Percentiles rank a stretch among this genome's conserved stretches.
phyloP scores from a whole-genome alignment of 2,797 vertebrate species.

The Varecia variegata region DNA sequence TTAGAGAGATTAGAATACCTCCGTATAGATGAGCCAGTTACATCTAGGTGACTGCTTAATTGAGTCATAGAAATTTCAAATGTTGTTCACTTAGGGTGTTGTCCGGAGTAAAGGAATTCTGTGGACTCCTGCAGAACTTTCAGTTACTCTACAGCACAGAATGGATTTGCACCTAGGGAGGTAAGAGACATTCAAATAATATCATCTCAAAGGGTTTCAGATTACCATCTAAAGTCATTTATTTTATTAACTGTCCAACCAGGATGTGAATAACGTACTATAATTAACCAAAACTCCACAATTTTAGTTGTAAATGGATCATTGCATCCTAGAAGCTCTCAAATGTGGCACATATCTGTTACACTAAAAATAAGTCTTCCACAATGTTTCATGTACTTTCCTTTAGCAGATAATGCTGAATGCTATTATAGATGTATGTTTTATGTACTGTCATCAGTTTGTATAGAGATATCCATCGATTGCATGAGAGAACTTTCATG shows the following conservation, averaged over 20 bases:
- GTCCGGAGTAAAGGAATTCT: neutral
- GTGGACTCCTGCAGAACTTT: neutral
- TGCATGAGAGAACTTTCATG: conserved; percentile 37
- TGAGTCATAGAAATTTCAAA: conserved; percentile 21
- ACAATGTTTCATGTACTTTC: neutral
- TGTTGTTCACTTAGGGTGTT: neutral
- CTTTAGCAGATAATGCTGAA: conserved; percentile 17
- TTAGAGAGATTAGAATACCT: neutral
- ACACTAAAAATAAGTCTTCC: conserved; percentile 36
- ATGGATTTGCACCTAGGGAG: neutral
- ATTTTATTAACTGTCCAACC: conserved; percentile 7
- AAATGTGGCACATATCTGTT: conserved; percentile 3
- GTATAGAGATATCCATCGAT: conserved; percentile 21
- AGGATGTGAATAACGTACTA: conserved; percentile 19
- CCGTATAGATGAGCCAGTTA: neutral
- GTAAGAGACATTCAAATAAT: conserved; percentile 29
- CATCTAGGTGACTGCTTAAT: neutral
- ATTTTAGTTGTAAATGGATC: conserved; percentile 48
- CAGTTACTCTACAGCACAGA: neutral
- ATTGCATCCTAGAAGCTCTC: neutral
- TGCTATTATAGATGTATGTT: conserved; percentile 30
- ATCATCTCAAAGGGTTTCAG: neutral
- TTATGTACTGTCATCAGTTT: conserved; percentile 35
- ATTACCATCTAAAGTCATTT: conserved; percentile 22
- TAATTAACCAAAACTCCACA: conserved; percentile 30